Conservation (phyloP, 2,797 vertebrate species). For the Mormyrus proboscirostris region DNA sequence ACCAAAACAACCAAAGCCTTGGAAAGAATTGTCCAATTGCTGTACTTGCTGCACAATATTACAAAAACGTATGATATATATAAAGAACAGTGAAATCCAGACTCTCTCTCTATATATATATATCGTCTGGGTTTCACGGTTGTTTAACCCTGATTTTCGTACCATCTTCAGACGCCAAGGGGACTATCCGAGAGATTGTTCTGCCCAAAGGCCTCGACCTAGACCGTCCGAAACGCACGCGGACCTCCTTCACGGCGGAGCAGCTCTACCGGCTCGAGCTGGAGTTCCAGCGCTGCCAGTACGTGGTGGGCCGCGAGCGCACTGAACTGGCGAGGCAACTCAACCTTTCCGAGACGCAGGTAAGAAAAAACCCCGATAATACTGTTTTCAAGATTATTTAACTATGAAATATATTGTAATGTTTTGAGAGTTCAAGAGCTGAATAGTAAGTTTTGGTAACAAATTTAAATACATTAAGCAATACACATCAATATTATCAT, state of each 20-base stretch:
- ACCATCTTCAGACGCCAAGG: constrained; percentile 79
- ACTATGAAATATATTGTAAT: background rate
- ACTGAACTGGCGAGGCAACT: constrained; percentile 85
- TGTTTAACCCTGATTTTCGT: background rate
- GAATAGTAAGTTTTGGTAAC: background rate
- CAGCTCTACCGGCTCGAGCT: constrained; percentile 91
- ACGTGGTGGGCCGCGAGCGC: constrained; percentile 88
- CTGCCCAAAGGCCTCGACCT: constrained; percentile 89
- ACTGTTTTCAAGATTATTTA: background rate
- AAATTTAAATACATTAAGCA: background rate
- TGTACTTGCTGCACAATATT: background rate
- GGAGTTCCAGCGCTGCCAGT: constrained; percentile 94
- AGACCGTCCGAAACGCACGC: constrained; percentile 89
- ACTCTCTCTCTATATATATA: background rate
- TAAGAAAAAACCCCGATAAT: constrained; percentile 35
- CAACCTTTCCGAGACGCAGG: constrained; percentile 92
- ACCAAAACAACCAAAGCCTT: background rate
- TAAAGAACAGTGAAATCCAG: too few species aligned
- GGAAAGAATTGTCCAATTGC: background rate
- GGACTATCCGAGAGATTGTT: constrained; percentile 93
- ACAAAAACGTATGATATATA: background rate
- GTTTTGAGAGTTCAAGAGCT: background rate
- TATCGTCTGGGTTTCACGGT: background rate
- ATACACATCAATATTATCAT: background rate
- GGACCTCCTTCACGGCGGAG: constrained; percentile 92